These are phyloP conservation scores for Palythoa caribaeorum DNA, from an alignment of 92 coral and sea anemone species.

Conservation along the genomic window DNA sequence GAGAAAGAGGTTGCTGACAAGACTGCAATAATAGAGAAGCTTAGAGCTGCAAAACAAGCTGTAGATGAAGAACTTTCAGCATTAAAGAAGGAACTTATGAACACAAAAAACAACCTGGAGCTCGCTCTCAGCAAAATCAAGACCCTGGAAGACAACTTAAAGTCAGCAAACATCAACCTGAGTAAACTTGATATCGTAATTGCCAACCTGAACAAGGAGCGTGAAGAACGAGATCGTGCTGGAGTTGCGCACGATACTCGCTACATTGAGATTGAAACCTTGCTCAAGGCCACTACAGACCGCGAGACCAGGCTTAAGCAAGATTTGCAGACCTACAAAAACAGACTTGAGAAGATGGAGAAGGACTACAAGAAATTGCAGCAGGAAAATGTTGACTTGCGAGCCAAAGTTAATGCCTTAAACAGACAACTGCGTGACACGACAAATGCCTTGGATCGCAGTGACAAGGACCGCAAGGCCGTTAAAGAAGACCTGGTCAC, in stretches of 20 bases:
- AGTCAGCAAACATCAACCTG: conserved; percentile 71
- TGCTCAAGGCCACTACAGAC: conserved; percentile 86
- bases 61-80: conserved; percentile 78
- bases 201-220: conserved; percentile 78
- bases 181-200: conserved; percentile 84
- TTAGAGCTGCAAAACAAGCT: conserved; percentile 71
- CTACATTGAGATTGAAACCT: conserved; percentile 85
- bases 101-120: conserved; percentile 76
- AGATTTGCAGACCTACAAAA: conserved; percentile 80
- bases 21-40: conserved; percentile 73
- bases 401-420: conserved; percentile 77
- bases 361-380: conserved; percentile 78
- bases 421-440: conserved; percentile 80
- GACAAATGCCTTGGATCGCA: conserved; percentile 76
- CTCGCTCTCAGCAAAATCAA: conserved; percentile 78
- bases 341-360: conserved; percentile 84
- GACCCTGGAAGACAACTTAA: conserved; percentile 78
- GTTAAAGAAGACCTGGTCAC: conserved; percentile 70
- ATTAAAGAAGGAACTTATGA: conserved; percentile 84
- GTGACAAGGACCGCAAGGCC: conserved; percentile 81
- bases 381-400: conserved; percentile 85
- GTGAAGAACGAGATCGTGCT: conserved; percentile 84
- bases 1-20: conserved; percentile 77
- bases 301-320: conserved; percentile 85
- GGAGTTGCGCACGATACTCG: conserved; percentile 84